Evolutionary conservation across 2,113 vertebrate genomes (phyloP).

Genomic region (Martes martes): DNA sequence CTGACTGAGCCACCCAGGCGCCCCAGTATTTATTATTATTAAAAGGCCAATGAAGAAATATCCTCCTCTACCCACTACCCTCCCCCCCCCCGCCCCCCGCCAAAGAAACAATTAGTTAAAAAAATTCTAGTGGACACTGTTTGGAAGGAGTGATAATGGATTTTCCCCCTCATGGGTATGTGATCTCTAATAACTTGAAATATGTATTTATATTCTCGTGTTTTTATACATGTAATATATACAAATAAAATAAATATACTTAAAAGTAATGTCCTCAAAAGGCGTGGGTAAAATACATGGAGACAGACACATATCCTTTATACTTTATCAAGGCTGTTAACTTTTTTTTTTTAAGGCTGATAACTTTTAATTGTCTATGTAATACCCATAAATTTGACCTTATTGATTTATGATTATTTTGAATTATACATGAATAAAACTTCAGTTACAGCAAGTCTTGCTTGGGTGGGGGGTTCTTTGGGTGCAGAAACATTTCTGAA

Average conservation of each 20-base stretch:
- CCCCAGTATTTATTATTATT: not conserved
- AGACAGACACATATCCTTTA: not conserved
- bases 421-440: not conserved
- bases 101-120: not conserved
- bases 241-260: not conserved
- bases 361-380: not conserved
- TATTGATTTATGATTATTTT: not conserved
- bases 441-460: not conserved
- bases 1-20: not conserved
- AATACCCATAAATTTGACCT: not conserved
- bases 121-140: not conserved
- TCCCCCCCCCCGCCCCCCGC: not conserved
- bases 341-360: not conserved
- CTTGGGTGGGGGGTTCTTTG: not conserved
- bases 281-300: not conserved
- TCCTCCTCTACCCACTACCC: not conserved
- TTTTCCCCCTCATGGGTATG: not conserved
- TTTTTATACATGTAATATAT: not conserved
- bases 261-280: not conserved
- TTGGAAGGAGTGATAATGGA: not conserved
- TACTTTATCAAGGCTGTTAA: not conserved
- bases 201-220: not conserved
- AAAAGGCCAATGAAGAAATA: not conserved
- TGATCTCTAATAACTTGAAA: not conserved
- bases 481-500: not conserved